Evolutionary conservation across 2,797 vertebrate species (phyloP).

Genomic region (Arnoldichthys spilopterus): DNA sequence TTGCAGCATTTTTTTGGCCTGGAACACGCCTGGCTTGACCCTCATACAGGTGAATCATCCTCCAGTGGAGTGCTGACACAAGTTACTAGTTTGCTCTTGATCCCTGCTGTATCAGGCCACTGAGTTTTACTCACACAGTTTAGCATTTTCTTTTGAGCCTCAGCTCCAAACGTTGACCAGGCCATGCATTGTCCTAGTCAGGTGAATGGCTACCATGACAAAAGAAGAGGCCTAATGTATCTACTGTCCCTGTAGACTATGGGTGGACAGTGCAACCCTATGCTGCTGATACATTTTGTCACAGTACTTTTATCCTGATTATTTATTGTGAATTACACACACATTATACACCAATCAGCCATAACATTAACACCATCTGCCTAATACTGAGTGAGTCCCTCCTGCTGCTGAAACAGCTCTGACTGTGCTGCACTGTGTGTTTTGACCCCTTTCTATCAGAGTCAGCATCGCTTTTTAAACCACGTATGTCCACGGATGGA

Average conservation of each 20-base stretch:
- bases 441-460: too few species aligned
- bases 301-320: not conserved
- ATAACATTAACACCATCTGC: too few species aligned
- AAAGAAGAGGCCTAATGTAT: not conserved
- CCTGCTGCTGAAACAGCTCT: too few species aligned
- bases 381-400: too few species aligned
- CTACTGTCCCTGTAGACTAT: not conserved
- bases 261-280: too few species aligned
- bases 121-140: not conserved
- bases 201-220: too few species aligned
- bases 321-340: too few species aligned
- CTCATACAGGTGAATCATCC: not conserved
- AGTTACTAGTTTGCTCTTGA: not conserved
- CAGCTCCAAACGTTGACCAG: not conserved
- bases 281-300: too few species aligned
- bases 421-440: too few species aligned
- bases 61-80: not conserved
- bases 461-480: too few species aligned
- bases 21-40: not conserved
- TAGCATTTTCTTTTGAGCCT: not conserved
- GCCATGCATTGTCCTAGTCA: not conserved
- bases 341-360: too few species aligned
- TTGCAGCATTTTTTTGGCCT: conserved; percentile 4
- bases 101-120: not conserved
- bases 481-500: too few species aligned